Conservation (phyloP, 2,113 vertebrate genomes). For the Platanista minor region DNA sequence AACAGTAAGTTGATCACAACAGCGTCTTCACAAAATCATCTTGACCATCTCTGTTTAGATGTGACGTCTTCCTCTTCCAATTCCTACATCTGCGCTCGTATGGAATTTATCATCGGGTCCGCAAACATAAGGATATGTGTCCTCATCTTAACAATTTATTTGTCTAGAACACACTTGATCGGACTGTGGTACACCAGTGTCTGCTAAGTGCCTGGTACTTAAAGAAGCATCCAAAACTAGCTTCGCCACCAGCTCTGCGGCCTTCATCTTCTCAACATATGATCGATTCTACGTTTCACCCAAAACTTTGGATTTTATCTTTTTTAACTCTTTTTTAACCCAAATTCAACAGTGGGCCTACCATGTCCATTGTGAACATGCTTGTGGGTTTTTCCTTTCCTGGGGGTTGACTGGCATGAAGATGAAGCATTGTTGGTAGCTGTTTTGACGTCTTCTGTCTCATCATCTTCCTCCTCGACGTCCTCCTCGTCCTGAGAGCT, state of each 20-base stretch:
- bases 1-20: not conserved
- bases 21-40: not conserved
- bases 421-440: slow-evolving; percentile 87
- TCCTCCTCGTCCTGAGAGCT: slow-evolving; percentile 98
- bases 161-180: not conserved
- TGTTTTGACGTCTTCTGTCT: slow-evolving; percentile 87
- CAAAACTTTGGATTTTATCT: not conserved
- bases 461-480: slow-evolving; percentile 90
- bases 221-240: not conserved
- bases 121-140: not conserved
- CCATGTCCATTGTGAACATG: slow-evolving; percentile 94
- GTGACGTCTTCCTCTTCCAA: not conserved
- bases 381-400: slow-evolving; percentile 93
- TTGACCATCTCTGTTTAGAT: not conserved
- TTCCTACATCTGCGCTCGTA: not conserved
- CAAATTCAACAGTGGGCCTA: slow-evolving; percentile 70
- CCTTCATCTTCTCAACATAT: not conserved
- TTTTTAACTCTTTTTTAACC: fast-evolving
- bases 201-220: not conserved
- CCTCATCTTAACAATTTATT: not conserved
- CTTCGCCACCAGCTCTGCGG: not conserved
- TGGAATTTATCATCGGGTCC: not conserved
- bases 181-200: not conserved
- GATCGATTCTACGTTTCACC: not conserved
- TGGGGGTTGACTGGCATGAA: slow-evolving; percentile 96